Evolutionary conservation across 2,113 vertebrate species (phyloP), one percentile per base, ranked within the genome.

Genomic region (Cacatua alba): DNA sequence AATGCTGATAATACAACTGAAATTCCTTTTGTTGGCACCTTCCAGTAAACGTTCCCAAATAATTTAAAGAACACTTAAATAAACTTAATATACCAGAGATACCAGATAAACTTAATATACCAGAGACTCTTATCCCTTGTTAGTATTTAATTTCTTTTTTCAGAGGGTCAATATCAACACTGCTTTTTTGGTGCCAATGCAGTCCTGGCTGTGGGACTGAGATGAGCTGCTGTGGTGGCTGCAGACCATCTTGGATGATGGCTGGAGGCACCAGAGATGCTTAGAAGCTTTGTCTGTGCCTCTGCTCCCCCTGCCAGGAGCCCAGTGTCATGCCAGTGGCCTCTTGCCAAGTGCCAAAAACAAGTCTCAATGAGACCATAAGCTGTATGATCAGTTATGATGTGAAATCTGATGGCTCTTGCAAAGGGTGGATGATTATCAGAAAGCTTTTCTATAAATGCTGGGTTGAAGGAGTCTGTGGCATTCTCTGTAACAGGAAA

Each of bases 131-230:
- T 71, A 7, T 55, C 80, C 16, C 46, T 23, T 63, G 5, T 44
- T 71, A 21, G 18, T 71, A 57, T 88, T 92, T 90, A 0, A 81
- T 81, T 95, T 93, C 43, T 35, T 70, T 94, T 85, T 86, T 69
- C 64, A 70, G 71, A 64, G 33, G 17, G 31, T 57, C 19, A 4
- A 49, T 88, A 83, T 19, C 60, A 77, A 26, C 51, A 64, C 20
- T 2, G 4, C 13, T 55, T 88, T 90, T 88, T 72, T 35, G 37
- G 8, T 86, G 82, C 79, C 68, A 84, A 0, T 9, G 17, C 18
- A 86, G 6, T 70, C 29, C 52, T 81, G 48, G 23, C 51, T 78
- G 15, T 23, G 48, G 59, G 39, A 51, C 24, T 0, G 7, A 37
- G 51, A 13, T 84, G 55, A 75, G 48, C 75, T 24, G 10, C 1